A percentile compares a stretch with the other conserved stretches of the same genome.
Conservation (phyloP, 2,113 vertebrate species). For the Chionodraco myersi region DNA sequence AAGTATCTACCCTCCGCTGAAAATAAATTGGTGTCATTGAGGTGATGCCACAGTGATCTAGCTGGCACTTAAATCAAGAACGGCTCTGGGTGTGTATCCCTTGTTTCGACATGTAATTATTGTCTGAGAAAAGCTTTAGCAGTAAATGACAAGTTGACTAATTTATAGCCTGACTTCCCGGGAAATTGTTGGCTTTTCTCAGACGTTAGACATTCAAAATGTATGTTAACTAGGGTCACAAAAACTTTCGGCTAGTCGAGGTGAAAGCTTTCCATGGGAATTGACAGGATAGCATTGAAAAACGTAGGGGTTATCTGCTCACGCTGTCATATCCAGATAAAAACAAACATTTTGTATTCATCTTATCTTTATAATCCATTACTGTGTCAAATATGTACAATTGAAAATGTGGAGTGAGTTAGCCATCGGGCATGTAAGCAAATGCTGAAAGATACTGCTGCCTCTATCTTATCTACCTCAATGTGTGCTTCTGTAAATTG, state of each 20-base stretch:
- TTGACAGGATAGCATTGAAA: too few relatives aligned
- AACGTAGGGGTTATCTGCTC: too few relatives aligned
- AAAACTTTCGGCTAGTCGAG: not conserved
- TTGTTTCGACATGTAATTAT: constrained; percentile 64
- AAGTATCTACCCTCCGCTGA: not conserved
- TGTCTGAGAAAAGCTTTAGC: constrained; percentile 51
- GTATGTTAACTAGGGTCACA: not conserved
- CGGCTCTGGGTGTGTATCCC: constrained; percentile 41
- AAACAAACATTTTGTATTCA: too few relatives aligned
- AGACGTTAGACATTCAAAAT: constrained; percentile 32
- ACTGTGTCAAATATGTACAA: too few relatives aligned
- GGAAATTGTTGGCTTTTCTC: constrained; percentile 44
- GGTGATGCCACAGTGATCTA: constrained; percentile 43
- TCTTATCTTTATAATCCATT: too few relatives aligned
- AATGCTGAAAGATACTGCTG: too few relatives aligned
- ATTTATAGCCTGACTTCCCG: constrained; percentile 52
- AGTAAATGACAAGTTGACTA: constrained; percentile 57
- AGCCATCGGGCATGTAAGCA: too few relatives aligned
- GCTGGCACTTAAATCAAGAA: constrained; percentile 56
- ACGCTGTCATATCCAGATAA: too few relatives aligned
- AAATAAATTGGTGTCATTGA: constrained; percentile 30
- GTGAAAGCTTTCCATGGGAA: too few relatives aligned
- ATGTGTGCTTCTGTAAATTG: too few relatives aligned
- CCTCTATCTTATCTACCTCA: too few relatives aligned
- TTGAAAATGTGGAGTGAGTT: too few relatives aligned